Base-by-base conservation (phyloP, 2,113 vertebrate species). In the Pitta sordida region DNA sequence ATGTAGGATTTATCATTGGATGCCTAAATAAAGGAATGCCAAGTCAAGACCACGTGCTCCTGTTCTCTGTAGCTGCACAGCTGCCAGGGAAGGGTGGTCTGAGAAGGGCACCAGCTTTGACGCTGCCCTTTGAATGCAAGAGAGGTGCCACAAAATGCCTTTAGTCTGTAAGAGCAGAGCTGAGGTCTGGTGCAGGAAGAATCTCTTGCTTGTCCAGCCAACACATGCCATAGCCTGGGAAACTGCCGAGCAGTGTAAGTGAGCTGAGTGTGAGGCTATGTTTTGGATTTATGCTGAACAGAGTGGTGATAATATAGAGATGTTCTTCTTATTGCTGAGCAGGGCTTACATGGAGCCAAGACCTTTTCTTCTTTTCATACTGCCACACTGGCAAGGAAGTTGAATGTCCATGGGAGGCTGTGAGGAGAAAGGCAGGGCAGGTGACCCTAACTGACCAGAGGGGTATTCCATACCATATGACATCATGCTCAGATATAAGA, bases 161-260 rank as follows among this genome's bases (percentile, higher is more conserved):
- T 44, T 86, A 23, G 9, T 80, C 32, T 71, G 39, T 43, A 83
- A 59, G 19, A 81, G 58, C 44, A 86, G 43, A 77, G 73, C 53
- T 80, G 59, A 89, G 18, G 9, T 91, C n/a, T 68, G 3, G 26
- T 20, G 15, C n/a, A 37, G 36, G 29, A 63, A 10, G 6, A 11
- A 3, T 6, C 43, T 90, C 17, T 56, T 53, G 9, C 56, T 79
- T 68, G 14, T 71, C n/a, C 58, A 64, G 19, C 30, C 32, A 14
- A 36, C 49, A 19, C 4, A 0, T 37, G 6, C 24, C 29, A 5
- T 67, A 68, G 29, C 27, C 37, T 79, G 27, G 23, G 29, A 81
- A 91, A 48, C 37, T 70, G 32, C 29, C 32, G 19, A 11, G 37
- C 0, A 0, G 6, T 78, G 0, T 39, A 19, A 87, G 32, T 52